Evolutionary conservation across 2,113 vertebrate genomes (phyloP).

Genomic region (Paralichthys olivaceus): DNA sequence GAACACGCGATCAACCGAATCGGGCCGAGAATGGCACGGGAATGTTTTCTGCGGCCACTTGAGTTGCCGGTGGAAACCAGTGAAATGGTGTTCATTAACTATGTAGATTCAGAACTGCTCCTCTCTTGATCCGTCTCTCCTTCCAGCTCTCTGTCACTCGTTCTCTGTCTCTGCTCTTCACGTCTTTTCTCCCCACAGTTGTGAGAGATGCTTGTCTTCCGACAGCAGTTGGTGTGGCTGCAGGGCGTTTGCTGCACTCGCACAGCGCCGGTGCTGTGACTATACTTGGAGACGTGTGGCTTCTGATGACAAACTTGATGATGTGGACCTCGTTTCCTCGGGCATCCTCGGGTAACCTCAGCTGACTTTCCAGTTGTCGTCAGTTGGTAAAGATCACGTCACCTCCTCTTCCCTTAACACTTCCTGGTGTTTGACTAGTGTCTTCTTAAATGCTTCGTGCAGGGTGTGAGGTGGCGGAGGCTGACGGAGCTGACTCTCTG

Average conservation of each 20-base stretch:
- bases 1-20: conserved; percentile 28
- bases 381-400: conserved; percentile 4
- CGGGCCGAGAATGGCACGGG: conserved; percentile 45
- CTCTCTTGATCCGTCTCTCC: conserved; percentile 30
- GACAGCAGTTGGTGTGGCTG: neutral
- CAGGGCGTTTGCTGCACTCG: neutral
- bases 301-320: conserved; percentile 1
- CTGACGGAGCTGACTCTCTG: neutral
- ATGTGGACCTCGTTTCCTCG: neutral
- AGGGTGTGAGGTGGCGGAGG: neutral
- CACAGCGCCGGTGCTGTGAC: neutral
- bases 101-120: conserved; percentile 52
- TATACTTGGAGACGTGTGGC: neutral
- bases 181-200: neutral
- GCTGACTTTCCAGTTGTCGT: conserved; percentile 1
- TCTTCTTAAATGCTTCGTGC: neutral
- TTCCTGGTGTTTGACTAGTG: neutral
- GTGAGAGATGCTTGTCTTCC: conserved; percentile 7
- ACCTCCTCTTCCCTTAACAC: neutral
- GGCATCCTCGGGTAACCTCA: neutral
- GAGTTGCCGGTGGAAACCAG: conserved; percentile 66
- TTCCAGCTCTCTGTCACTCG: conserved; percentile 21
- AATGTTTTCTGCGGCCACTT: conserved; percentile 64
- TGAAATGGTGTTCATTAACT: conserved; percentile 70
- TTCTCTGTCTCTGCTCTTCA: conserved; percentile 4